Percentiles rank a stretch among this genome's conserved stretches.
These are phyloP conservation scores for Pogonognathellus flavescens DNA, from an alignment of 1,140 invertebrate genomes.

Conservation along the genomic window DNA sequence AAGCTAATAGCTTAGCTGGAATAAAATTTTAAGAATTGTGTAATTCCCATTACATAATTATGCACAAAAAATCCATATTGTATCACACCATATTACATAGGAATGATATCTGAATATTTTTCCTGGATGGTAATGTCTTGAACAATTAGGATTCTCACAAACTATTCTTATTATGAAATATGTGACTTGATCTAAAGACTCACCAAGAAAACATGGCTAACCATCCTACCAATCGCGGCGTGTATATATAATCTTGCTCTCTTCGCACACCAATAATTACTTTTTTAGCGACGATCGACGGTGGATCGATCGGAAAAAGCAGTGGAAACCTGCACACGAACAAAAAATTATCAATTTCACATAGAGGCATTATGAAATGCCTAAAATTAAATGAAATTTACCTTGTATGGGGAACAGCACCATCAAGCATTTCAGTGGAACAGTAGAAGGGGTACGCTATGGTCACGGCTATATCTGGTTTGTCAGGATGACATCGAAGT, in stretches of 20 bases:
- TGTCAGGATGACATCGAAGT: conserved; percentile 59
- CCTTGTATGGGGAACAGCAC: conserved; percentile 63
- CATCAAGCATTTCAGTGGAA: conserved; percentile 65
- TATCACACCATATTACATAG: too few species aligned
- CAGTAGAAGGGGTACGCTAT: conserved; percentile 66
- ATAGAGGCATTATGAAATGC: background rate
- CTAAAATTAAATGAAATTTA: conserved; percentile 4
- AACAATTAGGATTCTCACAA: too few species aligned
- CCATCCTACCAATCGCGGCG: conserved; percentile 64
- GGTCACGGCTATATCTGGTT: conserved; percentile 65
- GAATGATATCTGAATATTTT: background rate
- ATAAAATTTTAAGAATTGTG: too few species aligned
- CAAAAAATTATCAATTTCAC: background rate
- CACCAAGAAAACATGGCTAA: conserved; percentile 67
- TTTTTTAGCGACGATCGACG: conserved; percentile 59
- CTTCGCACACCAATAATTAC: conserved; percentile 61
- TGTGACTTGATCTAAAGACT: conserved; percentile 6
- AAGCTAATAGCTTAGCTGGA: too few species aligned
- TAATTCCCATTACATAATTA: too few species aligned
- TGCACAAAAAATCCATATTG: too few species aligned
- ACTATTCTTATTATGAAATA: too few species aligned
- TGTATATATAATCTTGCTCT: conserved; percentile 65
- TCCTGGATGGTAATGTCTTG: background rate
- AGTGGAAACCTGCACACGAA: conserved; percentile 64
- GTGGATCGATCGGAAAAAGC: conserved; percentile 64